Evolutionary conservation across 2,888 invertebrate genomes (phyloP).

Genomic region (Ochropacha duplaris): DNA sequence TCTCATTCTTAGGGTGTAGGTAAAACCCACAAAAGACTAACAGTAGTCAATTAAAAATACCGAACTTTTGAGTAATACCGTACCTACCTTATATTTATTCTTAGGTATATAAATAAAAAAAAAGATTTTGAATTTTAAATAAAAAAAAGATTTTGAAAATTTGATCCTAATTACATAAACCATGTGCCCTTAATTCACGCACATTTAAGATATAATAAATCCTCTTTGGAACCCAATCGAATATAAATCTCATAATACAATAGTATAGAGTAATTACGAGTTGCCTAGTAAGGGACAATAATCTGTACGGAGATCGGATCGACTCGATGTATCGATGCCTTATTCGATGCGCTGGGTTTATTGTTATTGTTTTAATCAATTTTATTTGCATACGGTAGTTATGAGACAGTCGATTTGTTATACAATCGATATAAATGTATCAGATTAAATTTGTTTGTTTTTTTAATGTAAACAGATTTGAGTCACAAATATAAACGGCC

Average conservation of each 20-base stretch:
- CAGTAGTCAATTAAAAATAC: no score
- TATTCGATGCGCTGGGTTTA: slow-evolving; percentile 67
- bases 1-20: no score
- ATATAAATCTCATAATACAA: slow-evolving; percentile 44
- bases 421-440: neutral
- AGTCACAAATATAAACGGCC: no score
- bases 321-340: slow-evolving; percentile 67
- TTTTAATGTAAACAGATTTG: neutral
- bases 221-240: slow-evolving; percentile 10
- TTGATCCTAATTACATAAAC: neutral
- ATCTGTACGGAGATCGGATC: slow-evolving; percentile 64
- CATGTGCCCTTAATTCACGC: neutral
- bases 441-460: neutral
- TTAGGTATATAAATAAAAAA: no score
- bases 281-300: slow-evolving; percentile 75
- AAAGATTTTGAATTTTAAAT: no score
- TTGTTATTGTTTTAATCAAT: slow-evolving; percentile 72
- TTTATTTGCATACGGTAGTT: slow-evolving; percentile 61
- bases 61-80: no score
- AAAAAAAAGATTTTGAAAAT: no score
- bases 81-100: no score
- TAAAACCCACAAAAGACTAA: no score
- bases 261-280: slow-evolving; percentile 69
- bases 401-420: slow-evolving; percentile 27
- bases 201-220: slow-evolving; percentile 8